Conservation (phyloP, 37 sponge, comb jelly and placozoan species). For the Corticium candelabrum region DNA sequence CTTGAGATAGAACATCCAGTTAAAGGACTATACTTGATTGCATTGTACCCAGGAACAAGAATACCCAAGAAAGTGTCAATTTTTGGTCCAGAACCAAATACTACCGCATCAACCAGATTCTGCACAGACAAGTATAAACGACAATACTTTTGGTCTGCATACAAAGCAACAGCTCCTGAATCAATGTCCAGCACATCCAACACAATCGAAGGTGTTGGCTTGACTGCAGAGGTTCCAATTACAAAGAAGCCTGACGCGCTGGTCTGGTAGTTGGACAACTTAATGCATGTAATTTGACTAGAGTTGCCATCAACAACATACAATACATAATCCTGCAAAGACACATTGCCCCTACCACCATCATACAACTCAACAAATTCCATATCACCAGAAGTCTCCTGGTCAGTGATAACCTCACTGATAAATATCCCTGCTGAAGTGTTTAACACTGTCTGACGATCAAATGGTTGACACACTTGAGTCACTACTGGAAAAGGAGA, state of each 20-base stretch:
- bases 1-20: too few relatives aligned
- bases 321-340: neutral
- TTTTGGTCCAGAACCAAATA: neutral
- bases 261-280: neutral
- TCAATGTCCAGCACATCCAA: neutral
- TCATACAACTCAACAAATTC: conserved; percentile 8
- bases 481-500: too few relatives aligned
- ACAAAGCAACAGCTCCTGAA: neutral
- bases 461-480: neutral
- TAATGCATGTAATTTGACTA: neutral
- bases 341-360: neutral
- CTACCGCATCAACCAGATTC: neutral
- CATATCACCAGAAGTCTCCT: neutral
- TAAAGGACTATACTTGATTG: too few relatives aligned
- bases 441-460: neutral
- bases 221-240: neutral
- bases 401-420: neutral
- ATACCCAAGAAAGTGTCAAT: neutral
- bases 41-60: neutral
- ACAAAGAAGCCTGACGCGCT: neutral
- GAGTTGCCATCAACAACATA: neutral
- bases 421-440: neutral
- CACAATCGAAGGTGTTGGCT: neutral
- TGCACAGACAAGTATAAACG: neutral
- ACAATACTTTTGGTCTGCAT: neutral